Percentiles rank a stretch among this genome's conserved stretches.
These are phyloP conservation scores for Myripristis murdjan DNA, from an alignment of 2,797 vertebrate genomes.

Conservation along the genomic window DNA sequence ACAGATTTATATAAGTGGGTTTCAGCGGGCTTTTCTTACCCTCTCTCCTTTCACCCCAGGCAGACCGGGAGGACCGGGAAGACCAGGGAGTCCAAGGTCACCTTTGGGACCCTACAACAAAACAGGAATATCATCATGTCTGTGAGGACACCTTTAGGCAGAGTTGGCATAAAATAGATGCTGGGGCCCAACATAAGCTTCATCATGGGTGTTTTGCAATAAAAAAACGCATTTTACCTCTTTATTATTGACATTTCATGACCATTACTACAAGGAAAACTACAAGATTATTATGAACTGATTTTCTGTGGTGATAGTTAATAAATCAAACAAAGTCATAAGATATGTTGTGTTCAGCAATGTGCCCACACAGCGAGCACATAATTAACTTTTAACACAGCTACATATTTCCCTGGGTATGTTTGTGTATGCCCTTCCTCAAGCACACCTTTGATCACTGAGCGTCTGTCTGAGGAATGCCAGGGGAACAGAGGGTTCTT, in stretches of 20 bases:
- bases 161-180: too few relatives aligned
- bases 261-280: too few relatives aligned
- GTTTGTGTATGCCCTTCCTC: conserved; percentile 54
- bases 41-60: conserved; percentile 94
- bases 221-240: background rate
- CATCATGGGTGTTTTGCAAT: too few relatives aligned
- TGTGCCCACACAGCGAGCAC: background rate
- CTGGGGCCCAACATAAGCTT: too few relatives aligned
- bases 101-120: conserved; percentile 91
- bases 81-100: conserved; percentile 92
- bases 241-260: too few relatives aligned
- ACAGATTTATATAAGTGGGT: too few relatives aligned
- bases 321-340: background rate
- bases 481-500: conserved; percentile 89
- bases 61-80: conserved; percentile 93
- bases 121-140: conserved; percentile 40
- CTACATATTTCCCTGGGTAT: conserved; percentile 35
- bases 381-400: conserved; percentile 5
- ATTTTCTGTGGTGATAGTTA: background rate
- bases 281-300: background rate
- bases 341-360: background rate
- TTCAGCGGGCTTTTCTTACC: conserved; percentile 88
- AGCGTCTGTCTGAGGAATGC: conserved; percentile 77
- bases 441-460: conserved; percentile 66
- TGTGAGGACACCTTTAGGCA: conserved; percentile 6